phyloP scores from a whole-genome alignment of 1,140 invertebrate genomes.

The Ceratina japonica region DNA sequence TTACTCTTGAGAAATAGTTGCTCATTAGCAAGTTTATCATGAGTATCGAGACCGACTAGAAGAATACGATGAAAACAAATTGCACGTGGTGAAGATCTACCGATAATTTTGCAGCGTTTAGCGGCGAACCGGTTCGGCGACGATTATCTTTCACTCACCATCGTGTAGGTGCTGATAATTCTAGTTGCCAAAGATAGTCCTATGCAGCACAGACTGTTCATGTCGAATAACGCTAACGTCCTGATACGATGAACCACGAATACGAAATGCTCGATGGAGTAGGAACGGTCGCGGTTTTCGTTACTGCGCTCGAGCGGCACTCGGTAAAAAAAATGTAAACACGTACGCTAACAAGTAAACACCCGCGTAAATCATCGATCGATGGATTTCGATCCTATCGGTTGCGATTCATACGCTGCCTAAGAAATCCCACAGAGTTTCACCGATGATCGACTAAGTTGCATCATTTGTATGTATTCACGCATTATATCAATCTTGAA shows the following conservation, averaged over 20 bases:
- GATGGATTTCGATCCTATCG: background rate
- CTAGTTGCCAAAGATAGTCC: slow-evolving; percentile 70
- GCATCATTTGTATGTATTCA: too few species aligned
- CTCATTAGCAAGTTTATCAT: slow-evolving; percentile 74
- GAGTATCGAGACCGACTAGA: slow-evolving; percentile 74
- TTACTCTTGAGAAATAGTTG: slow-evolving; percentile 68
- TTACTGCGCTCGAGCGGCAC: slow-evolving; percentile 26
- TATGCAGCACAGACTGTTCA: slow-evolving; percentile 67
- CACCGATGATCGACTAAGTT: too few species aligned
- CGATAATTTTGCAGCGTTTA: slow-evolving; percentile 4
- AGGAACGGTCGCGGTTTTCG: slow-evolving; percentile 27
- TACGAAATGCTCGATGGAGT: slow-evolving; percentile 32
- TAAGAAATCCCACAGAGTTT: too few species aligned
- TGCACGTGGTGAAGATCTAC: background rate
- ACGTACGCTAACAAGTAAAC: slow-evolving; percentile 45
- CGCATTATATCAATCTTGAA: too few species aligned
- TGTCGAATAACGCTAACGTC: slow-evolving; percentile 28
- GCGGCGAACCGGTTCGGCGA: slow-evolving; percentile 3
- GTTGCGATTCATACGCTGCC: too few species aligned
- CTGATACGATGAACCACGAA: slow-evolving; percentile 25
- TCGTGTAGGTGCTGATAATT: slow-evolving; percentile 75
- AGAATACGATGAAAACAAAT: slow-evolving; percentile 19
- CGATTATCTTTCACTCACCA: slow-evolving; percentile 68
- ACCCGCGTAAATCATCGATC: slow-evolving; percentile 16
- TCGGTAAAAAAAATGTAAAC: slow-evolving; percentile 58